Percentiles rank a stretch among this genome's conserved stretches.
These are phyloP conservation scores for Trachops cirrhosus DNA, from an alignment of 2,797 vertebrate genomes.

Conservation along the genomic window DNA sequence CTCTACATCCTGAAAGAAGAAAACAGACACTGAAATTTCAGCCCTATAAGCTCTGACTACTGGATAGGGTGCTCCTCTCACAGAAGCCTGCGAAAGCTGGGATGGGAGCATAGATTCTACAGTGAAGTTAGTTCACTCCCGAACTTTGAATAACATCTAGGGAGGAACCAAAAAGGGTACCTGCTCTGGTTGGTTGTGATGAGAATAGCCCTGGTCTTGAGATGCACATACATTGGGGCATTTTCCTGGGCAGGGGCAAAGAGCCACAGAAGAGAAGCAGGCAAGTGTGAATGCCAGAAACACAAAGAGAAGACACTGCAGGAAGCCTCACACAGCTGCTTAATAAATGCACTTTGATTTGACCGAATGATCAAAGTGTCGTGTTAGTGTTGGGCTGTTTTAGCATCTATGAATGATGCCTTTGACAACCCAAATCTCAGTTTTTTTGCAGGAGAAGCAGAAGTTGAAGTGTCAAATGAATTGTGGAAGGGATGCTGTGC, in stretches of 20 bases:
- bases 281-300: not conserved
- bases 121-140: not conserved
- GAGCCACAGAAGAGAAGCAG: not conserved
- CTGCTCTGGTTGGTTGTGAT: not conserved
- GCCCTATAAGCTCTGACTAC: not conserved
- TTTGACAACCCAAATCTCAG: not conserved
- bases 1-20: conserved; percentile 5
- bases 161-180: not conserved
- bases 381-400: not conserved
- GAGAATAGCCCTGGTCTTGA: not conserved
- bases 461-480: not conserved
- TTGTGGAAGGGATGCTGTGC: not conserved
- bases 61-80: not conserved
- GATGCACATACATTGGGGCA: not conserved
- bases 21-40: not conserved
- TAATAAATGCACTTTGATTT: not conserved
- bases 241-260: not conserved
- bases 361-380: conserved; percentile 16
- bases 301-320: not conserved
- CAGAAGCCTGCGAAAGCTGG: not conserved
- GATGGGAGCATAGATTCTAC: not conserved
- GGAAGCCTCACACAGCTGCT: not conserved
- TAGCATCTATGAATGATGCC: not conserved
- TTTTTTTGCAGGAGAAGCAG: not conserved
- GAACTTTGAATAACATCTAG: not conserved